Conservation (phyloP, 2,888 invertebrate species). For the Ophioninae sp. region DNA sequence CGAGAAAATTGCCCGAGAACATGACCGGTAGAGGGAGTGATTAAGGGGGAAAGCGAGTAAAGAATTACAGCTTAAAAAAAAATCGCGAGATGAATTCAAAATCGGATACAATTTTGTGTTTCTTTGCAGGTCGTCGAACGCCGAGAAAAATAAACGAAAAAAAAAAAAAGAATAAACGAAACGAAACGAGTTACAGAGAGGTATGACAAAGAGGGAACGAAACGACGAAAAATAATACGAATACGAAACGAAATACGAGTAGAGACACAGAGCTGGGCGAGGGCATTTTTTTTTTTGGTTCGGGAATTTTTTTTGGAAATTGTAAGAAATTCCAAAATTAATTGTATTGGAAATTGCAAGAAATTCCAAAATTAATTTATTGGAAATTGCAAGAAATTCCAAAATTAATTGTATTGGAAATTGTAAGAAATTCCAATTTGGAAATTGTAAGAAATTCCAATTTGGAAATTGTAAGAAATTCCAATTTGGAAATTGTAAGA, state of each 20-base stretch:
- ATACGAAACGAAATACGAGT: conserved; percentile 29
- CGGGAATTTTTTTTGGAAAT: neutral
- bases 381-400: too few species aligned
- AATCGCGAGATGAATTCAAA: conserved; percentile 52
- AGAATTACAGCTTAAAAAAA: conserved; percentile 7
- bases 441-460: too few species aligned
- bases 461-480: neutral
- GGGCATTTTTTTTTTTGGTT: neutral
- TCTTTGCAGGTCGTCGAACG: conserved; percentile 74
- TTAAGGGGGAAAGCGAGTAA: neutral
- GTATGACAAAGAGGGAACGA: conserved; percentile 45
- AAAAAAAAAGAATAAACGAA: conserved; percentile 55
- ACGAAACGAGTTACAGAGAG: conserved; percentile 50
- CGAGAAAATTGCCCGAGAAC: conserved; percentile 30
- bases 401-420: too few species aligned
- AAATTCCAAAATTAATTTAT: too few species aligned
- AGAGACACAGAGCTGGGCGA: neutral
- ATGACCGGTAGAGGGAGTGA: neutral
- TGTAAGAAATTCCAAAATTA: neutral
- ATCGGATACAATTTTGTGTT: conserved; percentile 73
- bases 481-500: too few species aligned
- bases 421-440: too few species aligned
- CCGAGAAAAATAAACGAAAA: conserved; percentile 50
- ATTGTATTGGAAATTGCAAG: too few species aligned
- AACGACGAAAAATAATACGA: conserved; percentile 39